phyloP scores from a whole-genome alignment of 2,113 vertebrate species.

The Scomber scombrus region DNA sequence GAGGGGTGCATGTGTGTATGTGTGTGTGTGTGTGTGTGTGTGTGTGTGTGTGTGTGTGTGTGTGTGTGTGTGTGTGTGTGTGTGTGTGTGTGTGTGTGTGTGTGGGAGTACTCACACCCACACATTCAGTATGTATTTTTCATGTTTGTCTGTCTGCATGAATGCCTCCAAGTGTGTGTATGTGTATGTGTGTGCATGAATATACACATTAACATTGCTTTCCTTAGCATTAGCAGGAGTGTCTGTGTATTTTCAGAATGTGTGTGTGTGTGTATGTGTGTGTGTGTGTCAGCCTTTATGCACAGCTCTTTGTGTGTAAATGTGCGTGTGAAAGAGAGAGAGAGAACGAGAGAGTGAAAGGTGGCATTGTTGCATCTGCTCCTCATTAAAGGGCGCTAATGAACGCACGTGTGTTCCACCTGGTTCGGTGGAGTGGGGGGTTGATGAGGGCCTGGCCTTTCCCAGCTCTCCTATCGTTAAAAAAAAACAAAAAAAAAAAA shows the following conservation, averaged over 20 bases:
- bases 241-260: conserved; percentile 19
- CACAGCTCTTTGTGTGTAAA: conserved; percentile 44
- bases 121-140: conserved; percentile 23
- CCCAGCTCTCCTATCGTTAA: conserved; percentile 45
- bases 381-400: conserved; percentile 85
- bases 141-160: conserved; percentile 18
- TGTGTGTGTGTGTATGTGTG: conserved; percentile 19
- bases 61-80: conserved; percentile 28
- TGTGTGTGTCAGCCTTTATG: conserved; percentile 1
- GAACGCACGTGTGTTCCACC: conserved; percentile 84
- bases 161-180: neutral
- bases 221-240: conserved; percentile 8
- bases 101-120: conserved; percentile 24
- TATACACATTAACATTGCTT: conserved; percentile 20
- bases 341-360: conserved; percentile 46
- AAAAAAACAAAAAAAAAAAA: conserved; percentile 43
- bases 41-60: conserved; percentile 16
- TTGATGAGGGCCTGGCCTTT: conserved; percentile 65
- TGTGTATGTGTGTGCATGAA: conserved; percentile 25
- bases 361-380: conserved; percentile 82
- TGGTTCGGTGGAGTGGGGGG: conserved; percentile 73
- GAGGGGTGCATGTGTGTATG: conserved; percentile 1
- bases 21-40: conserved; percentile 30
- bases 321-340: conserved; percentile 26
- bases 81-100: conserved; percentile 29